phyloP scores from a whole-genome alignment of 2,113 vertebrate genomes.

The Nothobranchius kuhntae region DNA sequence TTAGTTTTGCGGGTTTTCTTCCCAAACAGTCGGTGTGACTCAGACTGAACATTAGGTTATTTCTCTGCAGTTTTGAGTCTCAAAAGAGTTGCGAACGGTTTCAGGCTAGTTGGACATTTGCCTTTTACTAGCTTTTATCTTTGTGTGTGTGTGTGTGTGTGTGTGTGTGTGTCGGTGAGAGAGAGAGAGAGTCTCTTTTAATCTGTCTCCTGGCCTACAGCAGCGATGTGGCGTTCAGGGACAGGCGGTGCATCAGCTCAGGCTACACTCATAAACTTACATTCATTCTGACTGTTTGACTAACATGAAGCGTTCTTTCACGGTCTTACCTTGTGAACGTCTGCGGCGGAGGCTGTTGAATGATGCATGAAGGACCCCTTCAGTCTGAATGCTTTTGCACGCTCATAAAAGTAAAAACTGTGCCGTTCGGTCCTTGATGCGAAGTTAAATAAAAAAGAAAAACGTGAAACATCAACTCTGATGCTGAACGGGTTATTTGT shows the following conservation, averaged over 20 bases:
- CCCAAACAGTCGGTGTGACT: too few relatives aligned
- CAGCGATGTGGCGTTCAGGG: conserved; percentile 23
- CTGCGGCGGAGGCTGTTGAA: conserved; percentile 26
- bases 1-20: too few relatives aligned
- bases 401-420: conserved; percentile 9
- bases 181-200: neutral
- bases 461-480: conserved; percentile 12
- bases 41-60: too few relatives aligned
- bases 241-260: neutral
- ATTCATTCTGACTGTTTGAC: conserved; percentile 47
- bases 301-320: conserved; percentile 53
- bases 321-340: conserved; percentile 40
- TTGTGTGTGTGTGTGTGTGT: too few relatives aligned
- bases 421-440: conserved; percentile 15
- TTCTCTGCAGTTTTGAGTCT: too few relatives aligned
- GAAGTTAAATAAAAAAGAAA: conserved; percentile 3
- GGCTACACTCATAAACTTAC: conserved; percentile 24
- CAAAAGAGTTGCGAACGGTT: too few relatives aligned
- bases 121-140: too few relatives aligned
- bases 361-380: conserved; percentile 42
- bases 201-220: neutral
- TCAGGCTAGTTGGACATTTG: too few relatives aligned
- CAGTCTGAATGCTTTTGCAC: conserved; percentile 14
- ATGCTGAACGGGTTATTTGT: conserved; percentile 30
- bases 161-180: too few relatives aligned